Base-by-base conservation (phyloP, 1,140 invertebrate genomes). In the Copidosoma floridanum region DNA sequence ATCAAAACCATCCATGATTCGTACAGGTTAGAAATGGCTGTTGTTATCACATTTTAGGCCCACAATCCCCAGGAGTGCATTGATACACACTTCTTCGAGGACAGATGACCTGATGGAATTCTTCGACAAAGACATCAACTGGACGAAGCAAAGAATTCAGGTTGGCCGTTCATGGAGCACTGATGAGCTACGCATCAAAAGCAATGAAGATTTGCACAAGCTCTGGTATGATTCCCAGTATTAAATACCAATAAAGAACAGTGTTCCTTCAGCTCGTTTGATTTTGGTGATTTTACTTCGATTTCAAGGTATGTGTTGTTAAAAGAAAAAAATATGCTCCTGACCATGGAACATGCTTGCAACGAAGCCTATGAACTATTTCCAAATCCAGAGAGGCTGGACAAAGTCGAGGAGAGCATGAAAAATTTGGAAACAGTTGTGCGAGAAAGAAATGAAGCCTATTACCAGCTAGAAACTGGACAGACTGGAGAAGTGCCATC, bases 361-460 rank as follows among this genome's bases (percentile, higher is more conserved):
- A 88, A 89, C 48, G 73, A 85, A 60, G 81, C 88, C 70, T 77
- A 75, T 35, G 79, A 85, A 75, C 63, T 90, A n/a, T 94, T 99
- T 78, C 93, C 96, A 11, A 97, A 88, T 83, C 94, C 95, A 24
- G 97, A 99, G 81, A 84, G 97, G 72, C 83, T 98, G 46, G 94
- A 98, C 74, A 98, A 97, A 84, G 92, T 97, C 1, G 85, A 95
- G 78, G 90, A 94, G 64, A 97, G 95, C 29, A 99, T 99, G 97
- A 83, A 89, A 65, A 97, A 99, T 80, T 78, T 99, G 44, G 93
- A 98, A 80, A 79, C 82, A 29, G 93, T 99, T 6, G 88, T 99
- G 0, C 82, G 90, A 64, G 97, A 99, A 82, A 83, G 97, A 65
- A 97, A 99, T 78, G 81, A 85, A 68, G 97, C 97, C 4, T 97